These are phyloP conservation scores for Drosophila setifemur DNA, from an alignment of 1,140 invertebrate species.

Conservation along the genomic window DNA sequence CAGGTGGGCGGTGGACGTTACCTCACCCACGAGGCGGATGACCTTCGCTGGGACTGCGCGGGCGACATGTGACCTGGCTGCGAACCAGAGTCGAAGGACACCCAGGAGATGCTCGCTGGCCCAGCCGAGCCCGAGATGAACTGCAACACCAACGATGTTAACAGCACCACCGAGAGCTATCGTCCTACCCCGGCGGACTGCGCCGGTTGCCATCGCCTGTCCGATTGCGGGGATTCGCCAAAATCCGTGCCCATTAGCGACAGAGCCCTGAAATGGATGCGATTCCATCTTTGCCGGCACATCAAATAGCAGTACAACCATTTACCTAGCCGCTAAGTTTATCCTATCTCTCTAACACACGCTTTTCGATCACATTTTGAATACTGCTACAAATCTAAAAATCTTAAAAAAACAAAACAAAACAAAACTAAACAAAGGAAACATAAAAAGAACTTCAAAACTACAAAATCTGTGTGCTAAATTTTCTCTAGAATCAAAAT, in stretches of 20 bases:
- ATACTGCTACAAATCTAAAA: too few relatives aligned
- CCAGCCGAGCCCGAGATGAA: background rate
- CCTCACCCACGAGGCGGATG: slow-evolving; percentile 98
- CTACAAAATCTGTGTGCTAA: slow-evolving; percentile 63
- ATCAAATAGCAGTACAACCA: slow-evolving; percentile 62
- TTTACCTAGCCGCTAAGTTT: slow-evolving; percentile 35
- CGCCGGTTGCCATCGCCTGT: slow-evolving; percentile 66
- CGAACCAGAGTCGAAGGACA: background rate
- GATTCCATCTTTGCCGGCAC: slow-evolving; percentile 79
- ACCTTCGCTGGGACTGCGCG: slow-evolving; percentile 91
- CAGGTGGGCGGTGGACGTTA: slow-evolving; percentile 92
- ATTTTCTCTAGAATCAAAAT: slow-evolving; percentile 69
- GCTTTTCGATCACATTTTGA: slow-evolving; percentile 12
- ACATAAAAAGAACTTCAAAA: background rate
- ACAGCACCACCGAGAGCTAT: slow-evolving; percentile 42
- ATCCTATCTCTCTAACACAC: slow-evolving; percentile 22
- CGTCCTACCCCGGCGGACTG: slow-evolving; percentile 52
- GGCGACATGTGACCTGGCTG: slow-evolving; percentile 81
- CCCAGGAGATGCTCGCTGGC: background rate
- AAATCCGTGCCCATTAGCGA: slow-evolving; percentile 79
- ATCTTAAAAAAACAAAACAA: too few relatives aligned
- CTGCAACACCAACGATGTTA: slow-evolving; percentile 5
- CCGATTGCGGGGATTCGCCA: slow-evolving; percentile 48
- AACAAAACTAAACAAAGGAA: background rate
- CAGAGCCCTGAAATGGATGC: slow-evolving; percentile 80